These are phyloP conservation scores for Altica lythri DNA, from an alignment of 2,888 invertebrate genomes.

Conservation along the genomic window DNA sequence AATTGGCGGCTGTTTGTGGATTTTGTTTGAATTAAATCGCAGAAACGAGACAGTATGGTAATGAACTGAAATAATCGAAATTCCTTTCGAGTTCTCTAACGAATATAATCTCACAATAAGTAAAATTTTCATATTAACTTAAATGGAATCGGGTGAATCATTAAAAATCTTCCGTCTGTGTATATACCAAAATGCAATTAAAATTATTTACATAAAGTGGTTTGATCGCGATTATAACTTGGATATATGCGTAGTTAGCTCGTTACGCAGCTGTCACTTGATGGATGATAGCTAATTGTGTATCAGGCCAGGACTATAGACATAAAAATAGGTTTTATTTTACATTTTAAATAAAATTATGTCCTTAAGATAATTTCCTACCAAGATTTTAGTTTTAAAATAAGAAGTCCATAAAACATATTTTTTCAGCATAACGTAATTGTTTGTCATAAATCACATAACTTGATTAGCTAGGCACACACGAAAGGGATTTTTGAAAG, in stretches of 20 bases:
- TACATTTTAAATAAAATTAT: too few relatives aligned
- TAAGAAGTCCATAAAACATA: too few relatives aligned
- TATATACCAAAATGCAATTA: conserved; percentile 45
- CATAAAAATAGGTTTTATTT: too few relatives aligned
- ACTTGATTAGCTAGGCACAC: too few relatives aligned
- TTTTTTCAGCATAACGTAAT: too few relatives aligned
- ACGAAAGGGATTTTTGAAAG: too few relatives aligned
- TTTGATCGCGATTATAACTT: conserved; percentile 48
- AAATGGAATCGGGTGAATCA: conserved; percentile 32
- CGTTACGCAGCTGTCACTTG: conserved; percentile 47
- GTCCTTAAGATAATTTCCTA: too few relatives aligned
- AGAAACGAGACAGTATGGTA: conserved; percentile 24
- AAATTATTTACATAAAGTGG: conserved; percentile 50
- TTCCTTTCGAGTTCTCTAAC: conserved; percentile 25
- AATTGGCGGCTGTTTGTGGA: conserved; percentile 20
- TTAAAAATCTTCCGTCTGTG: conserved; percentile 36
- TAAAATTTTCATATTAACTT: conserved; percentile 34
- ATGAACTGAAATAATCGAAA: conserved; percentile 30
- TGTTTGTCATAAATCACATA: too few relatives aligned
- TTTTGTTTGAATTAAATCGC: conserved; percentile 28
- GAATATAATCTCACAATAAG: conserved; percentile 27
- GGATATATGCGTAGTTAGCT: conserved; percentile 46
- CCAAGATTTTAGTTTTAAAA: too few relatives aligned
- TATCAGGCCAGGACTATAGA: background rate
- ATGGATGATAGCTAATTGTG: conserved; percentile 41